Conservation (phyloP, 1,140 invertebrate species). For the Cecropterus lyciades region DNA sequence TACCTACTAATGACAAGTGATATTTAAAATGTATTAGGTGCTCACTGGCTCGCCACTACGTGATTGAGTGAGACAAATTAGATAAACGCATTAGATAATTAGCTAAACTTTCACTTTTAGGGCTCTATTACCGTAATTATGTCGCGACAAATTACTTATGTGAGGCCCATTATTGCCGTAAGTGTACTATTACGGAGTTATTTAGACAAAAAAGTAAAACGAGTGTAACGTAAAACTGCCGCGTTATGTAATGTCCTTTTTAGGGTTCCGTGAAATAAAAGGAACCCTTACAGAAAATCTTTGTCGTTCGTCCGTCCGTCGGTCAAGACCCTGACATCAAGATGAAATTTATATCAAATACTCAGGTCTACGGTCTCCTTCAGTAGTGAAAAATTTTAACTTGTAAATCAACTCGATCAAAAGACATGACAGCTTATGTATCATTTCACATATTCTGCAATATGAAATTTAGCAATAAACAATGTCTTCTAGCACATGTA, state of each 20-base stretch:
- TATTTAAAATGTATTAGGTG: slow-evolving; percentile 74
- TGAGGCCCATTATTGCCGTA: slow-evolving; percentile 26
- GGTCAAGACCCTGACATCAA: too few relatives aligned
- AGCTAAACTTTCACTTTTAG: slow-evolving; percentile 66
- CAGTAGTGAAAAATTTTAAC: too few relatives aligned
- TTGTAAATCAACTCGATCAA: too few relatives aligned
- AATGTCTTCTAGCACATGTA: too few relatives aligned
- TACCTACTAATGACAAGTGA: slow-evolving; percentile 68
- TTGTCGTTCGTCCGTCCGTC: too few relatives aligned
- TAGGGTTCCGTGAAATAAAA: too few relatives aligned
- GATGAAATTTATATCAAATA: too few relatives aligned
- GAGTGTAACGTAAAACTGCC: slow-evolving; percentile 22
- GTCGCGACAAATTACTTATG: slow-evolving; percentile 29
- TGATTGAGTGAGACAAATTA: slow-evolving; percentile 74
- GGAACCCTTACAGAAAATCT: too few relatives aligned
- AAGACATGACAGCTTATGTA: too few relatives aligned
- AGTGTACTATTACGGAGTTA: slow-evolving; percentile 29
- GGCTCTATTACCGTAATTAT: slow-evolving; percentile 41
- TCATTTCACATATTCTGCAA: too few relatives aligned
- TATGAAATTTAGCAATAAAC: too few relatives aligned
- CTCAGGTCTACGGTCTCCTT: too few relatives aligned
- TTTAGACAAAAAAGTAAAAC: slow-evolving; percentile 27
- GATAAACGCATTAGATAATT: slow-evolving; percentile 61
- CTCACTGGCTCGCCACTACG: slow-evolving; percentile 53
- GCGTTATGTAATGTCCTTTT: slow-evolving; percentile 63